Base-by-base conservation (phyloP, 2,113 vertebrate species). In the Semicossyphus pulcher region DNA sequence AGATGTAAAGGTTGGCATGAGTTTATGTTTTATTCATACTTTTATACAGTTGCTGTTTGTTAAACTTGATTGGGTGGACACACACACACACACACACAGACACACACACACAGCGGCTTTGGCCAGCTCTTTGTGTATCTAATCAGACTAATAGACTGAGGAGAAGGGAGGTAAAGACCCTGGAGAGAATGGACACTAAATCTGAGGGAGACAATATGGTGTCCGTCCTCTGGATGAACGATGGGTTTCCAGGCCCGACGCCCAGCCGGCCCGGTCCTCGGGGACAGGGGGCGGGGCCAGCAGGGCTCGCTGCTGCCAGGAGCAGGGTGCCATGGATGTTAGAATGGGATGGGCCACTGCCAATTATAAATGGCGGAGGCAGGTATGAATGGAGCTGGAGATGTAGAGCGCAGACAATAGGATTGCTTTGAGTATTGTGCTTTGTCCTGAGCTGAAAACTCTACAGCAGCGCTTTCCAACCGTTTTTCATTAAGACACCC, bases 121-220 rank as follows among this genome's bases (percentile, higher is more conserved):
- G 84, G 69, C 64, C 52, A 34, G 31, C 70, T 79, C 78, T 85
- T 76, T 87, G 81, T 90, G 81, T 87, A 71, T 91, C 87, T 91
- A 92, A 92, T 92, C 91, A 92, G 81, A 84, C 91, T 92, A 92
- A 92, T 92, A 90, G 89, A 86, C 79, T 86, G 80, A 84, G 73
- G 76, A 83, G 83, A 85, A 80, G 67, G 77, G 88, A 78, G 86
- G 85, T 80, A 84, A 83, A 82, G 85, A 86, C 81, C 84, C 80
- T 29, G 73, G 81, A 80, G 86, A 87, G 85, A 82, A 79, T 61
- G 52, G 84, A 88, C 87, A 86, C 84, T 92, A 92, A 92, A 92
- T 91, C 90, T 86, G 81, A 87, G 73, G 66, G 76, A 86, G 89
- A 92, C 93, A 94, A 92, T 93, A 91, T 91, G 90, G 89, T 88